These are phyloP conservation scores for Samia ricini DNA, from an alignment of 1,140 invertebrate species.

Conservation along the genomic window DNA sequence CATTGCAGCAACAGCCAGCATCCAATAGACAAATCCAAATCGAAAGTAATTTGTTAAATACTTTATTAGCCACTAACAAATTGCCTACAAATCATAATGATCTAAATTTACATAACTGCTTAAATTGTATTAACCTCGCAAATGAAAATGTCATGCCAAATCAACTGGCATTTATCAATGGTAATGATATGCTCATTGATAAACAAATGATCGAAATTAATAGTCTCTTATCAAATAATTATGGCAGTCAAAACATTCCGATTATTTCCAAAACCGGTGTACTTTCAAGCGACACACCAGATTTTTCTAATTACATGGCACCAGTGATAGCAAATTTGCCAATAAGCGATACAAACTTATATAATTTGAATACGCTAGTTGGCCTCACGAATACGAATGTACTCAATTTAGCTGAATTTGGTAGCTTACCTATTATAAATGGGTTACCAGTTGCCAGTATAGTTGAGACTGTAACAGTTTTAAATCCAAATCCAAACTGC, in stretches of 20 bases:
- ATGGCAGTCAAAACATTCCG: not conserved
- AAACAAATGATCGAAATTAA: not conserved
- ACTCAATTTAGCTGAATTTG: slow-evolving; percentile 16
- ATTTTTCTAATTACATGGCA: not conserved
- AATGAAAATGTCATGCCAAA: not conserved
- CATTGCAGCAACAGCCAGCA: not conserved
- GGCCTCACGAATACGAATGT: not conserved
- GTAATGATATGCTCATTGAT: not conserved
- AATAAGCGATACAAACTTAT: not conserved
- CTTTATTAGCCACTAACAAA: not conserved
- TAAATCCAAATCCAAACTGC: slow-evolving; percentile 2
- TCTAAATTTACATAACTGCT: not conserved
- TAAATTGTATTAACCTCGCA: not conserved
- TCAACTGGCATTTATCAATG: not conserved
- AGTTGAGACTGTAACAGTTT: slow-evolving; percentile 19
- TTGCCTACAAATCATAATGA: not conserved
- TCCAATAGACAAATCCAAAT: not conserved
- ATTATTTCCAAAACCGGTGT: not conserved
- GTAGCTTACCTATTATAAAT: slow-evolving; percentile 22
- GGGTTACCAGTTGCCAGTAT: slow-evolving; percentile 25
- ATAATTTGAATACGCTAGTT: not conserved
- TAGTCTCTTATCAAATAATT: not conserved
- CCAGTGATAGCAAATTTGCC: not conserved
- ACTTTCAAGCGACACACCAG: not conserved
- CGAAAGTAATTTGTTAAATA: not conserved